These are phyloP conservation scores for Ceratothoa steindachneri DNA, from an alignment of 2,888 invertebrate species.

Conservation along the genomic window DNA sequence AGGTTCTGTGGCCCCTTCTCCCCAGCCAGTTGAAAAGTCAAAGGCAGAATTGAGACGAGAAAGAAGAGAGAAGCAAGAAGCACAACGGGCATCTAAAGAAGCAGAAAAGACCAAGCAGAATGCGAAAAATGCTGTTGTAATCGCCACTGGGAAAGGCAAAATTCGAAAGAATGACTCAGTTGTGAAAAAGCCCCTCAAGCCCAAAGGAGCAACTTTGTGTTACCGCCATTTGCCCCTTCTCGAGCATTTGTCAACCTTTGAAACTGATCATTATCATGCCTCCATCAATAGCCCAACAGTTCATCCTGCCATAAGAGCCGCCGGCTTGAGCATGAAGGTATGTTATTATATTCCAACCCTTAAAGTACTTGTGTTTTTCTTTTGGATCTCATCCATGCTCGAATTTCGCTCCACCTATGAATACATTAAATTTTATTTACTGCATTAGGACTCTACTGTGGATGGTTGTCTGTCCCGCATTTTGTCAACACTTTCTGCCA, in stretches of 20 bases:
- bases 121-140: not conserved
- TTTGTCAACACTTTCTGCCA: slow-evolving; percentile 24
- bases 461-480: slow-evolving; percentile 30
- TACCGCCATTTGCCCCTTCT: not conserved
- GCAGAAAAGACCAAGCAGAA: not conserved
- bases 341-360: not conserved
- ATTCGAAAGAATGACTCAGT: not conserved
- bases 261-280: not conserved
- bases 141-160: not conserved
- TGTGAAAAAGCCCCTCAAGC: not conserved
- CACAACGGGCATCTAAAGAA: slow-evolving; percentile 21
- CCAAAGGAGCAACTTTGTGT: not conserved
- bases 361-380: no score
- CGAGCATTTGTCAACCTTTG: not conserved
- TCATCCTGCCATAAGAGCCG: slow-evolving; percentile 33
- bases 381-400: no score
- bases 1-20: not conserved
- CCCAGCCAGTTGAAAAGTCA: slow-evolving; percentile 8
- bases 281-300: slow-evolving; percentile 24
- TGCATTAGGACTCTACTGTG: slow-evolving; percentile 18
- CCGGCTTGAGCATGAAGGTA: slow-evolving; percentile 33
- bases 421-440: not conserved
- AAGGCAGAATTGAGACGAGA: slow-evolving; percentile 23
- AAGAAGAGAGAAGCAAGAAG: slow-evolving; percentile 22
- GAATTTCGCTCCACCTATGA: no score